These are phyloP conservation scores for Bombus ignitus DNA, from an alignment of 1,140 invertebrate species.

Conservation along the genomic window DNA sequence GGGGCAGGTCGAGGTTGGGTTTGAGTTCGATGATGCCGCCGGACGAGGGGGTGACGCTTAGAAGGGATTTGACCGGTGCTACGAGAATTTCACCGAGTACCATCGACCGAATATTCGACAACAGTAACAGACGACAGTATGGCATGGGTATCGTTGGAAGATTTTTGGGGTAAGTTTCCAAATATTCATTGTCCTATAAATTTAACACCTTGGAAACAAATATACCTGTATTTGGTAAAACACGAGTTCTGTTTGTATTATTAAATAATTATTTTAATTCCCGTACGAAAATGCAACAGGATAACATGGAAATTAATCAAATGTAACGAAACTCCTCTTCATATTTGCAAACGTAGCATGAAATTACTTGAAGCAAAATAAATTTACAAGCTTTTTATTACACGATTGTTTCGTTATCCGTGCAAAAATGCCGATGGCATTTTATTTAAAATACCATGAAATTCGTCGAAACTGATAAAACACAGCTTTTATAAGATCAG, in stretches of 20 bases:
- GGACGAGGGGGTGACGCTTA: slow-evolving; percentile 75
- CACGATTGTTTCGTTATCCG: not conserved
- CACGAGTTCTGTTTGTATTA: too few species aligned
- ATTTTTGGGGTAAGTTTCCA: slow-evolving; percentile 87
- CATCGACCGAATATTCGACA: slow-evolving; percentile 89
- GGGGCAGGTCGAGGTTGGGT: slow-evolving; percentile 72
- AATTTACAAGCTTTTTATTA: not conserved
- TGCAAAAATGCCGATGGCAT: not conserved
- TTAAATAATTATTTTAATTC: not conserved
- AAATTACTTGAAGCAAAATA: not conserved
- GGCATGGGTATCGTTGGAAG: slow-evolving; percentile 93
- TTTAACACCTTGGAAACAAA: too few species aligned
- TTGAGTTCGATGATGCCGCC: slow-evolving; percentile 69
- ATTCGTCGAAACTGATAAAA: too few species aligned
- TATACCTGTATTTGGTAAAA: not conserved
- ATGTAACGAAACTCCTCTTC: not conserved
- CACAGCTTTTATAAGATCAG: too few species aligned
- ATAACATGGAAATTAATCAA: not conserved
- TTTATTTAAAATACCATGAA: too few species aligned
- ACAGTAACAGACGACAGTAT: slow-evolving; percentile 91
- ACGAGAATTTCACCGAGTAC: slow-evolving; percentile 86
- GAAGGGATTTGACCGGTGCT: slow-evolving; percentile 78
- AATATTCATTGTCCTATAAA: not conserved
- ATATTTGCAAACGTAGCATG: not conserved
- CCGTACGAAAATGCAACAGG: not conserved